phyloP scores from a whole-genome alignment of 2,797 vertebrate genomes.

The Takifugu rubripes region DNA sequence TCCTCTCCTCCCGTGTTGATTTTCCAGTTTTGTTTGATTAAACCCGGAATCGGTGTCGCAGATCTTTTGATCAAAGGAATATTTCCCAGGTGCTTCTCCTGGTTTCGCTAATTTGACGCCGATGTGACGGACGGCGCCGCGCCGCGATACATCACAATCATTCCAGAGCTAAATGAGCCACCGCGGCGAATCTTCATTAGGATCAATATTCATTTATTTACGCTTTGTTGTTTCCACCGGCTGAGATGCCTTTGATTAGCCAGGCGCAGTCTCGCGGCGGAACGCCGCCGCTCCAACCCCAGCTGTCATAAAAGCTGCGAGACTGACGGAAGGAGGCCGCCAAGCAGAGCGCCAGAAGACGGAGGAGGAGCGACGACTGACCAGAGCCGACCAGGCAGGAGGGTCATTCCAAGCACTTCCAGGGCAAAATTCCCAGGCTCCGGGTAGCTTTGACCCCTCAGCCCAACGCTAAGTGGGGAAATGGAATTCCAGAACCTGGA shows the following conservation, averaged over 20 bases:
- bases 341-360: background rate
- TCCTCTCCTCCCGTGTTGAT: too few relatives aligned
- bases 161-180: constrained; percentile 47
- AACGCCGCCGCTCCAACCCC: constrained; percentile 15
- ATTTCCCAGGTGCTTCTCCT: constrained; percentile 16
- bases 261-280: constrained; percentile 7
- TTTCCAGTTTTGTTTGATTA: too few relatives aligned
- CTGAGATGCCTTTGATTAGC: constrained; percentile 21
- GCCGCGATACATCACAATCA: constrained; percentile 42
- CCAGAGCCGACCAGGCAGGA: too few relatives aligned
- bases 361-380: background rate
- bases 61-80: constrained; percentile 29
- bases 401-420: too few relatives aligned
- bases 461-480: too few relatives aligned
- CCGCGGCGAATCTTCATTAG: constrained; percentile 39
- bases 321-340: background rate
- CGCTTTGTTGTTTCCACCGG: constrained; percentile 30
- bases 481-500: too few relatives aligned
- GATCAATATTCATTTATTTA: constrained; percentile 49
- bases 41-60: background rate
- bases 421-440: too few relatives aligned
- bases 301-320: constrained; percentile 26
- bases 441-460: too few relatives aligned
- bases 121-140: constrained; percentile 29
- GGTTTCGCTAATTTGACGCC: constrained; percentile 27